phyloP scores from a whole-genome alignment of 2,888 invertebrate genomes.

The Pardosa pseudoannulata region DNA sequence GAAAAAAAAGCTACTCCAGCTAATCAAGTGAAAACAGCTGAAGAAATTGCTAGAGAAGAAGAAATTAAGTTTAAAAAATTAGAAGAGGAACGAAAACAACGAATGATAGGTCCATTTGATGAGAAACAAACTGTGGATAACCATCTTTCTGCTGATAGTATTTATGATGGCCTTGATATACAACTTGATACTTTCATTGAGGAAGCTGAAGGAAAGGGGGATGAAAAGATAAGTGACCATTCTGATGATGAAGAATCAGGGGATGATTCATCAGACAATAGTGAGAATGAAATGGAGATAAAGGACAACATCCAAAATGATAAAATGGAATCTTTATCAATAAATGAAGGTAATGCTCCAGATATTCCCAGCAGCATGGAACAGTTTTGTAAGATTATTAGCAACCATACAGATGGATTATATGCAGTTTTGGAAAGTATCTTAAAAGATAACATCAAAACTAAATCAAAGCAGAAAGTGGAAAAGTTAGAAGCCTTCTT shows the following conservation, averaged over 20 bases:
- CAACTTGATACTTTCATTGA: background rate
- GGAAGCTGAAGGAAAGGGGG: slow-evolving; percentile 79
- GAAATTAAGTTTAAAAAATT: slow-evolving; percentile 86
- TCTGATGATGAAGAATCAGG: slow-evolving; percentile 75
- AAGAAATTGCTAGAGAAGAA: slow-evolving; percentile 88
- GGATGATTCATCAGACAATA: slow-evolving; percentile 40
- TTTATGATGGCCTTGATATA: slow-evolving; percentile 61
- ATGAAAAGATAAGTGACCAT: slow-evolving; percentile 69
- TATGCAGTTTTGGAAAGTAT: slow-evolving; percentile 86
- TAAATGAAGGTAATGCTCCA: background rate
- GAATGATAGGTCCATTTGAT: slow-evolving; percentile 83
- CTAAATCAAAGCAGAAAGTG: slow-evolving; percentile 85
- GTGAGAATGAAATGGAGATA: slow-evolving; percentile 76
- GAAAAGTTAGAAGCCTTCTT: slow-evolving; percentile 86
- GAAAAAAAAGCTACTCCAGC: slow-evolving; percentile 82
- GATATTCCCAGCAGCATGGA: slow-evolving; percentile 80
- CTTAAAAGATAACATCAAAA: slow-evolving; percentile 86
- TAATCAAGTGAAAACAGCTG: slow-evolving; percentile 89
- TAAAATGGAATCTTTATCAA: slow-evolving; percentile 50
- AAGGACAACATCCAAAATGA: slow-evolving; percentile 75
- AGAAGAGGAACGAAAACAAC: slow-evolving; percentile 85
- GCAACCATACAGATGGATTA: slow-evolving; percentile 83
- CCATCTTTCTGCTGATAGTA: slow-evolving; percentile 72
- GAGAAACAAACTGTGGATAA: slow-evolving; percentile 8
- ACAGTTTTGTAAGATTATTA: slow-evolving; percentile 79